phyloP scores from a whole-genome alignment of 2,888 invertebrate genomes.

The Stratiomys singularior region DNA sequence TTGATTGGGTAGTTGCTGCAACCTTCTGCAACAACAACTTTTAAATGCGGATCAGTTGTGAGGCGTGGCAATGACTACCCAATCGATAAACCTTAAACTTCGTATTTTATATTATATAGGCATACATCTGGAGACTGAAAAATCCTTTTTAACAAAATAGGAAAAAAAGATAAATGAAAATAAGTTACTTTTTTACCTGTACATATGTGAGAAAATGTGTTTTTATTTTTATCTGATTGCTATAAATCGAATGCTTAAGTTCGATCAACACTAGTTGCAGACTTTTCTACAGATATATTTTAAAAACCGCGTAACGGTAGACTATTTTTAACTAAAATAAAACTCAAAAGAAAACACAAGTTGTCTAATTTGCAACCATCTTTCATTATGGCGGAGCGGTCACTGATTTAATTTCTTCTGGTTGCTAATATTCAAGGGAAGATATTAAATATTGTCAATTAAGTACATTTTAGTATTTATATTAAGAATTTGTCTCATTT shows the following conservation, averaged over 20 bases:
- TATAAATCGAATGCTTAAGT: neutral
- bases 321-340: neutral
- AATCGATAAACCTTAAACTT: constrained; percentile 6
- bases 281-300: neutral
- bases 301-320: neutral
- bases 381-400: too few relatives aligned
- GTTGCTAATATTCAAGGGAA: too few relatives aligned
- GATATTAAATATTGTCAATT: too few relatives aligned
- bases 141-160: constrained; percentile 24
- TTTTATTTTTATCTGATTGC: neutral
- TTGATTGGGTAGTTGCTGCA: neutral
- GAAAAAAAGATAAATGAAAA: constrained; percentile 19
- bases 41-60: too few relatives aligned
- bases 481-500: too few relatives aligned
- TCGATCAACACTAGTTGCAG: neutral
- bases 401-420: too few relatives aligned
- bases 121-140: constrained; percentile 41
- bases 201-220: neutral
- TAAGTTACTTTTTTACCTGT: constrained; percentile 16
- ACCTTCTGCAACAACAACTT: neutral
- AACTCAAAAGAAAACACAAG: neutral
- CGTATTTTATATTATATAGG: constrained; percentile 17
- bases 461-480: too few relatives aligned
- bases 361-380: too few relatives aligned
- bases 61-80: neutral